A percentile compares a stretch with the other conserved stretches of the same genome.
Evolutionary conservation across 2,113 vertebrate genomes (phyloP).

Genomic region (Pteropus alecto): DNA sequence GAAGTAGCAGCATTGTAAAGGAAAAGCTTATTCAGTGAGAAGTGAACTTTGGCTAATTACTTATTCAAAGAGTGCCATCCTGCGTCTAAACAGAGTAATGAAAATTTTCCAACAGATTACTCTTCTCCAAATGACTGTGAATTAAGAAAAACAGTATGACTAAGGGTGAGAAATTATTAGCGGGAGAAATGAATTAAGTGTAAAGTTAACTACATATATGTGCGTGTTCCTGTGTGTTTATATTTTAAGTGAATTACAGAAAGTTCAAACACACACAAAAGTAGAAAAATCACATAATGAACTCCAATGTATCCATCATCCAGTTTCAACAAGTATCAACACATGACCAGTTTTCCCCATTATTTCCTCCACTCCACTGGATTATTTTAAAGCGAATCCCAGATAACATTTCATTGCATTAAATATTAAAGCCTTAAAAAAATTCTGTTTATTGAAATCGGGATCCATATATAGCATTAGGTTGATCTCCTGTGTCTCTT

Average conservation of each 20-base stretch:
- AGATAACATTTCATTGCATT: background rate
- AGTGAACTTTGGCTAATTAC: conserved; percentile 63
- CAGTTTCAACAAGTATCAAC: background rate
- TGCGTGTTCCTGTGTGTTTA: background rate
- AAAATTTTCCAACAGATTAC: conserved; percentile 30
- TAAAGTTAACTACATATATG: background rate
- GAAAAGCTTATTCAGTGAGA: background rate
- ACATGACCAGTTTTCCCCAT: background rate
- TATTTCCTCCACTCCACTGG: background rate
- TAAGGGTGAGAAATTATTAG: background rate
- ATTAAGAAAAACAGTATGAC: background rate
- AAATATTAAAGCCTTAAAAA: background rate
- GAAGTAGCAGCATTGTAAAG: background rate
- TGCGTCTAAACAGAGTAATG: conserved; percentile 72
- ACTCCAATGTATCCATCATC: background rate
- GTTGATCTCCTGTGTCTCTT: background rate
- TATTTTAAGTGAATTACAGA: background rate
- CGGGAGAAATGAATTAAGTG: background rate
- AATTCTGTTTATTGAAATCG: background rate
- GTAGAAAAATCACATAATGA: background rate
- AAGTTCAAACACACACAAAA: background rate
- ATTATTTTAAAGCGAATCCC: conserved; percentile 13
- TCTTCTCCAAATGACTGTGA: background rate
- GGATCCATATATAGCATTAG: background rate
- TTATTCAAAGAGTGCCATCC: conserved; percentile 83